Base-by-base conservation (phyloP, 2,113 vertebrate genomes). In the Scomber colias region DNA sequence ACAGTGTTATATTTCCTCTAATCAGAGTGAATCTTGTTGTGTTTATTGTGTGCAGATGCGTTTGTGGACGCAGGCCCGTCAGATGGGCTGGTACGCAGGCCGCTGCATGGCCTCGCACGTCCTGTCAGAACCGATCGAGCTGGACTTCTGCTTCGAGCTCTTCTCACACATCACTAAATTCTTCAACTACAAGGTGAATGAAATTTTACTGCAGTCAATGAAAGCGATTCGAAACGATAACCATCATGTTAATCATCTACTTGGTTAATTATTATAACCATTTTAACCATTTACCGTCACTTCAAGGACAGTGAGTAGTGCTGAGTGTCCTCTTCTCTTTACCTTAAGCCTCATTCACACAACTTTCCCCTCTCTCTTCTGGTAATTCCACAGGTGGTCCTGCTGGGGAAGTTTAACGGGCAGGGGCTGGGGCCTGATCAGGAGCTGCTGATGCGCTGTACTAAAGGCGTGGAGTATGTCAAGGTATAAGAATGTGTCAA, bases 61-160 rank as follows among this genome's bases (percentile, higher is more conserved):
- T 49, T 89, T 99, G 70, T 99, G 98, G 98, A 99, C 97, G 1
- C 98, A 99, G 46, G 98, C 98, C 0, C 95, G 98, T 79, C 98
- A 99, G 94, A 99, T 99, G 98, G 98, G 98, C 31, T 98, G 96
- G 94, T 95, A 97, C 1, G 96, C 97, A 0, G 97, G 96, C 0
- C 97, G 96, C 75, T 99, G 97, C 86, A 97, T 99, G 91, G 94
- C 94, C 0, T 96, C 97, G 0, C 94, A 96, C 0, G 16, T 79
- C 27, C 77, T 72, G 13, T 95, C 95, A 3, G 93, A 97, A 30
- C 19, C 92, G 0, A 81, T 95, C 14, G 97, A 99, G 16, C 89
- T 96, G 93, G 98, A 99, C 87, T 99, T 99, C 95, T 97, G 97
- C 95, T 99, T 99, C 30, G 98, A 99, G 81, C 95, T 99, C 4